Evolutionary conservation across 2,888 invertebrate species (phyloP).

Genomic region (Maniola hyperantus): DNA sequence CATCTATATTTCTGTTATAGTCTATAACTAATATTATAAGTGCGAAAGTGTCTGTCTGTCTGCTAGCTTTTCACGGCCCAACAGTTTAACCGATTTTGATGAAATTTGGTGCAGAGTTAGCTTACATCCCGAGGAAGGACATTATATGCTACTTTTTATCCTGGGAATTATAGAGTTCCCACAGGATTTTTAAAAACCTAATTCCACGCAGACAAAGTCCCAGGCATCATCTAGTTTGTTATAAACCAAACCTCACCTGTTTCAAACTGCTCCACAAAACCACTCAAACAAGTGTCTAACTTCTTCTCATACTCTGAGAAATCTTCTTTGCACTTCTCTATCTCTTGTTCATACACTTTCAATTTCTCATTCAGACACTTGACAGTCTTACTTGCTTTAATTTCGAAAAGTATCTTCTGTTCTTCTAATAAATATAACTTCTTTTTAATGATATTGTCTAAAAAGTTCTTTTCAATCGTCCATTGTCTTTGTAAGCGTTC

Average conservation of each 20-base stretch:
- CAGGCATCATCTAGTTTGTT: no score
- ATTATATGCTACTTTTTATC: no score
- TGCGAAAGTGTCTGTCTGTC: no score
- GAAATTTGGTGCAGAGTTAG: no score
- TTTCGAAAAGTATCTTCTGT: slow-evolving; percentile 48
- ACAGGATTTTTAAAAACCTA: no score
- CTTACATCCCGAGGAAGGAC: no score
- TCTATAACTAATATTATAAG: no score
- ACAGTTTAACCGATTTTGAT: no score
- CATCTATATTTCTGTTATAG: no score
- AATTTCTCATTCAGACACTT: slow-evolving; percentile 48
- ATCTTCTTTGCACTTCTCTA: slow-evolving; percentile 54
- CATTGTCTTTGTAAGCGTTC: slow-evolving; percentile 58
- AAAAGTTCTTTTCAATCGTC: slow-evolving; percentile 46
- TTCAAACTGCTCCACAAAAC: slow-evolving; percentile 63
- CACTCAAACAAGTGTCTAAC: slow-evolving; percentile 47
- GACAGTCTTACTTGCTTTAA: slow-evolving; percentile 48
- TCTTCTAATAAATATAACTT: slow-evolving; percentile 53
- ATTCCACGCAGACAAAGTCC: no score
- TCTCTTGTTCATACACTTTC: slow-evolving; percentile 50
- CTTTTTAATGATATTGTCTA: slow-evolving; percentile 50
- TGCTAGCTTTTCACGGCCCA: no score
- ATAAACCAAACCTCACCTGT: slow-evolving; percentile 57
- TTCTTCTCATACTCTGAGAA: slow-evolving; percentile 54
- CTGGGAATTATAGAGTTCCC: no score